These are phyloP conservation scores for Corythucha ciliata DNA, from an alignment of 2,888 invertebrate genomes.

Conservation along the genomic window DNA sequence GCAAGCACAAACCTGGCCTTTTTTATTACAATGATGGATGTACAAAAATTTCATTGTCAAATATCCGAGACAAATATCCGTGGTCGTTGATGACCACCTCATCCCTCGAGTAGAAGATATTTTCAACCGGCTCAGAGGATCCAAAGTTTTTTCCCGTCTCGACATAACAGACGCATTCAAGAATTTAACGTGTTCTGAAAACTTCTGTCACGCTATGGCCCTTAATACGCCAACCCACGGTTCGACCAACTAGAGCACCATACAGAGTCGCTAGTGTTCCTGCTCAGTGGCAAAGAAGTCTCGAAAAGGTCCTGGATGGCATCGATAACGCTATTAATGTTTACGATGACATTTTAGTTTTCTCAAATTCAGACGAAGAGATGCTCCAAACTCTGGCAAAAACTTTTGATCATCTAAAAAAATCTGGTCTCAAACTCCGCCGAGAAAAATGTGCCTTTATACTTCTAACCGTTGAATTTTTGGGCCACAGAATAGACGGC, in stretches of 20 bases:
- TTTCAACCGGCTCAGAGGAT: too few relatives aligned
- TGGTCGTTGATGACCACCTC: too few relatives aligned
- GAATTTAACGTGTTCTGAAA: constrained; percentile 19
- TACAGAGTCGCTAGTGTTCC: constrained; percentile 29
- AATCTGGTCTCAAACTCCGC: constrained; percentile 11
- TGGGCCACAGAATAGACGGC: constrained; percentile 13
- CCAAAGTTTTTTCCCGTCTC: too few relatives aligned
- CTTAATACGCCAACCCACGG: constrained; percentile 11
- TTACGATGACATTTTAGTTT: constrained; percentile 24
- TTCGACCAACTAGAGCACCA: constrained; percentile 5
- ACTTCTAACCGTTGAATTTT: constrained; percentile 7
- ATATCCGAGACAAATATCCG: too few relatives aligned
- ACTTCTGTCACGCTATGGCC: constrained; percentile 20
- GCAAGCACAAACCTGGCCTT: too few relatives aligned
- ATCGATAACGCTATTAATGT: too few relatives aligned
- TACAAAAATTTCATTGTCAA: too few relatives aligned
- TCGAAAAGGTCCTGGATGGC: too few relatives aligned
- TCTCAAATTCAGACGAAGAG: constrained; percentile 3
- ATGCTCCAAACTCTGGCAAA: neutral
- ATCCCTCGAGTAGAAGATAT: too few relatives aligned
- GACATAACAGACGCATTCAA: constrained; percentile 5
- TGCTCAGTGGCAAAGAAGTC: too few relatives aligned
- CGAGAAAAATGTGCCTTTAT: constrained; percentile 14
- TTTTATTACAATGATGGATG: too few relatives aligned
- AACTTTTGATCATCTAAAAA: constrained; percentile 5